Evolutionary conservation across 2,888 invertebrate genomes (phyloP).

Genomic region (Hirtodrosophila duncani): DNA sequence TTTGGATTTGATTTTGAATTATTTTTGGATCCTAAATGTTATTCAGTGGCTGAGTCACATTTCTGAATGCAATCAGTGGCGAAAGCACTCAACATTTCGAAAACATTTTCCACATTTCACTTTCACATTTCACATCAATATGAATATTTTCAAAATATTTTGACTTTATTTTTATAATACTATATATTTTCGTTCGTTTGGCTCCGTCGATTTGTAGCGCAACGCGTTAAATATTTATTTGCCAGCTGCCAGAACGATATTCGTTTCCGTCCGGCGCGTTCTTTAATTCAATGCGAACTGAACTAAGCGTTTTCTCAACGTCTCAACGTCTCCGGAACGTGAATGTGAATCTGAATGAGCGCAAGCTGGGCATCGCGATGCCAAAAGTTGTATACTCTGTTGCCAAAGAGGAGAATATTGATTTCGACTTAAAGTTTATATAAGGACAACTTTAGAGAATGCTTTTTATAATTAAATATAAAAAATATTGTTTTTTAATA

Average conservation of each 20-base stretch:
- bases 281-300: conserved; percentile 68
- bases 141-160: too few relatives aligned
- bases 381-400: conserved; percentile 37
- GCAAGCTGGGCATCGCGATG: conserved; percentile 26
- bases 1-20: neutral
- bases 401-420: conserved; percentile 1
- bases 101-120: too few relatives aligned
- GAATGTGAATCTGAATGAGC: conserved; percentile 14
- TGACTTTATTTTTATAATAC: too few relatives aligned
- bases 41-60: neutral
- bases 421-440: too few relatives aligned
- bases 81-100: too few relatives aligned
- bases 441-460: too few relatives aligned
- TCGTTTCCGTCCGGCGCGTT: conserved; percentile 66
- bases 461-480: too few relatives aligned
- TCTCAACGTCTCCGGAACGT: conserved; percentile 12
- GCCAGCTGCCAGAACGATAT: conserved; percentile 16
- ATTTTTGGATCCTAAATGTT: conserved; percentile 17
- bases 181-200: conserved; percentile 15
- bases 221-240: conserved; percentile 26
- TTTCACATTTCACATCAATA: too few relatives aligned
- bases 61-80: too few relatives aligned
- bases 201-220: conserved; percentile 13
- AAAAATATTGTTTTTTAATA: too few relatives aligned
- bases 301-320: conserved; percentile 32